Conservation (phyloP, 2,888 invertebrate species). For the Drosophila merina region DNA sequence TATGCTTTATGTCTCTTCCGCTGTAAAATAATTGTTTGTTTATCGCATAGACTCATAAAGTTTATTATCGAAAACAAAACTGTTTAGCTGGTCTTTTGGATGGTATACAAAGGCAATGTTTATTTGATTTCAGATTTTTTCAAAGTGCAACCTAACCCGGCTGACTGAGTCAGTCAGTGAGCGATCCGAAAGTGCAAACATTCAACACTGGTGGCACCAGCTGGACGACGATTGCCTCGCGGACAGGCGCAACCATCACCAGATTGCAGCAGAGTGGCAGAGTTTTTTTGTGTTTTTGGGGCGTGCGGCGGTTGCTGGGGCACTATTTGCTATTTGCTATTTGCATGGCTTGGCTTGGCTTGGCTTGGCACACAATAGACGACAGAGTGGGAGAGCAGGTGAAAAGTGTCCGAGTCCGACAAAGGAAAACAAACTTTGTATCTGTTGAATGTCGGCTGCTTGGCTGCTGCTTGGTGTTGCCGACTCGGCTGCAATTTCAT, state of each 20-base stretch:
- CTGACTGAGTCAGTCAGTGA: constrained; percentile 36
- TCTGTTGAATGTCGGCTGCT: constrained; percentile 44
- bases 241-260: constrained; percentile 40
- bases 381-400: constrained; percentile 58
- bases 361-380: constrained; percentile 50
- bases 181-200: constrained; percentile 68
- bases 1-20: neutral
- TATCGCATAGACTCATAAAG: neutral
- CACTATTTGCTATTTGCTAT: constrained; percentile 52
- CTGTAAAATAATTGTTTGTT: constrained; percentile 2
- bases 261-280: constrained; percentile 42
- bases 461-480: neutral
- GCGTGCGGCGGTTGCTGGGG: constrained; percentile 20
- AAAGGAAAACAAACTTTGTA: constrained; percentile 67
- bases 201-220: constrained; percentile 73
- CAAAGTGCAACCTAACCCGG: neutral
- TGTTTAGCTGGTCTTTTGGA: neutral
- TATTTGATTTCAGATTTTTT: neutral
- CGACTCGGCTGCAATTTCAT: constrained; percentile 61
- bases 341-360: constrained; percentile 69
- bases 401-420: constrained; percentile 66
- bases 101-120: neutral
- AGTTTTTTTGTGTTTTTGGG: constrained; percentile 22
- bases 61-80: neutral
- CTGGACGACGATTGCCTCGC: constrained; percentile 59